phyloP scores from a whole-genome alignment of 2,888 invertebrate species.

The Trypoxylon attenuatum region DNA sequence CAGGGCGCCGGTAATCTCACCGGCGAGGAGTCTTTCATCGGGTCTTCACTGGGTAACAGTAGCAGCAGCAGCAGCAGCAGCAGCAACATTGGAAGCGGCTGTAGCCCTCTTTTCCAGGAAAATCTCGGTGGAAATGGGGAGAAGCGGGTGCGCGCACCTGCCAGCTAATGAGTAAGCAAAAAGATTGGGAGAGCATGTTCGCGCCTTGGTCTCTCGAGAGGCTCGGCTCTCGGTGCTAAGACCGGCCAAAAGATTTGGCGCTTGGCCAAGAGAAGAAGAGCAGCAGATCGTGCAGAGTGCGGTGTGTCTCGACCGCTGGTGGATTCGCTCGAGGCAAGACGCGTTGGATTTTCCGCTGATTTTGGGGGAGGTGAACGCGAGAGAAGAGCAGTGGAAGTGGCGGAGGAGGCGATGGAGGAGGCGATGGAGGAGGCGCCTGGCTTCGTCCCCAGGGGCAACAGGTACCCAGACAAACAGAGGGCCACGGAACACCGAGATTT shows the following conservation, averaged over 20 bases:
- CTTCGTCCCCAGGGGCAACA: conserved; percentile 59
- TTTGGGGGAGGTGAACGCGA: conserved; percentile 34
- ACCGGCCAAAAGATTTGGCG: background rate
- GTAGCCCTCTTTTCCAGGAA: background rate
- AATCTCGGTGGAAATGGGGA: too few species aligned
- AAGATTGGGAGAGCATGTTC: background rate
- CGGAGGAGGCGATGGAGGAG: conserved; percentile 1
- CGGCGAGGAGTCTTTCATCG: too few species aligned
- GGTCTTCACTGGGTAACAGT: too few species aligned
- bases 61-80: background rate
- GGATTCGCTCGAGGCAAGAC: conserved; percentile 21
- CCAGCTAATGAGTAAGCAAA: background rate
- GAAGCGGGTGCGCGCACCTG: background rate
- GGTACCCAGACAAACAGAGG: conserved; percentile 51
- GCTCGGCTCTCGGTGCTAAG: too few species aligned
- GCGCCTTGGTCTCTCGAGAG: conserved; percentile 2
- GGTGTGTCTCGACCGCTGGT: background rate
- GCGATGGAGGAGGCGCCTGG: conserved; percentile 37
- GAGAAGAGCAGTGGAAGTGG: background rate
- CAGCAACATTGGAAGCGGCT: background rate
- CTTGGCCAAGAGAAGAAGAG: background rate
- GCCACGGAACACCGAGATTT: conserved; percentile 39
- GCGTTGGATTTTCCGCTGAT: conserved; percentile 46
- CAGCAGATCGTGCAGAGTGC: background rate
- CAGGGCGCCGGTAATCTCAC: too few species aligned